Evolutionary conservation across 2,113 vertebrate genomes (phyloP).

Genomic region (Siniperca chuatsi): DNA sequence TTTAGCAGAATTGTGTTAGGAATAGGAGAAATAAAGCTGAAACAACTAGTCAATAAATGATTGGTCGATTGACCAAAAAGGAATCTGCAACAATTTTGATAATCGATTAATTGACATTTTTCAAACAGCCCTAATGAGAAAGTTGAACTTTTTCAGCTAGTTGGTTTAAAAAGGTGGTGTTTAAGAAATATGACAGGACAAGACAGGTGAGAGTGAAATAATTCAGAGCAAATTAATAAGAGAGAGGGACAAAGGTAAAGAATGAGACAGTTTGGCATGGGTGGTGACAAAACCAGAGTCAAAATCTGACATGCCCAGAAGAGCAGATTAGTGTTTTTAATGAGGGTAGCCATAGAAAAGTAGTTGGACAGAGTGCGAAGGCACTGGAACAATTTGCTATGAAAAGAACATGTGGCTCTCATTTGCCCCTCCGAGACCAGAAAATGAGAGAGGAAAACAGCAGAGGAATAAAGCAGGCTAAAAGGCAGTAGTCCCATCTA

Average conservation of each 20-base stretch:
- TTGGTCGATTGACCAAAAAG: background rate
- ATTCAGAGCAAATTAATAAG: background rate
- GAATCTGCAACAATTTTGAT: background rate
- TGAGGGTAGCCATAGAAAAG: constrained; percentile 45
- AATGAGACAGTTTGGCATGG: background rate
- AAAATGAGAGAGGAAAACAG: constrained; percentile 67
- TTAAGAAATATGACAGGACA: background rate
- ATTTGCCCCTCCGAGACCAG: constrained; percentile 61
- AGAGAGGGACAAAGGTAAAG: background rate
- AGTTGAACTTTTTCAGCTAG: background rate
- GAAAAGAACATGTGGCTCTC: constrained; percentile 74
- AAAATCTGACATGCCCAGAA: constrained; percentile 50
- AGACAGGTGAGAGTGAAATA: background rate
- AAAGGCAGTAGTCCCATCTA: constrained; percentile 48
- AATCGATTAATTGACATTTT: background rate
- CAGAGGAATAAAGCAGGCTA: constrained; percentile 41
- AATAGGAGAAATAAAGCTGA: background rate
- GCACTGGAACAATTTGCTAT: constrained; percentile 64
- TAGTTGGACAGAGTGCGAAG: constrained; percentile 50
- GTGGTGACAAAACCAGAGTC: background rate
- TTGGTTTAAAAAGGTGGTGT: background rate
- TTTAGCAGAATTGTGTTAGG: background rate
- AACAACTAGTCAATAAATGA: background rate
- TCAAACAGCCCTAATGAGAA: background rate
- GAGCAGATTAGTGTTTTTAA: constrained; percentile 61